Conservation (phyloP, 1,140 invertebrate genomes). For the Leptonema lineaticorne region DNA sequence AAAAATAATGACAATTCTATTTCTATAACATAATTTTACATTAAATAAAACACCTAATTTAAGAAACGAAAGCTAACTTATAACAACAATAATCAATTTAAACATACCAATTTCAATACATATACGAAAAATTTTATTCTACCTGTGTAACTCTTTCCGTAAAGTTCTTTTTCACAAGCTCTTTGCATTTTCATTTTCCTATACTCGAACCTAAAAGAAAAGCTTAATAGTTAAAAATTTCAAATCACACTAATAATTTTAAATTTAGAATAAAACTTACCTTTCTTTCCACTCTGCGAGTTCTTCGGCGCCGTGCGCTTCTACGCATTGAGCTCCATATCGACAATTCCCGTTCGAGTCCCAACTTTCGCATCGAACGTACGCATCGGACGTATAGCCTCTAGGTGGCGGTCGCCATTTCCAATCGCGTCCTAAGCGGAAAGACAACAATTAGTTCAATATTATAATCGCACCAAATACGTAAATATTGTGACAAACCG, state of each 20-base stretch:
- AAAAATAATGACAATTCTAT: too few species aligned
- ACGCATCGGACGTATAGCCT: conserved; percentile 60
- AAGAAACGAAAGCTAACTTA: too few species aligned
- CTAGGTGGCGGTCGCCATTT: conserved; percentile 68
- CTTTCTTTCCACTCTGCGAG: conserved; percentile 74
- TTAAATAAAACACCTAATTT: too few species aligned
- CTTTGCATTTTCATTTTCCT: conserved; percentile 64
- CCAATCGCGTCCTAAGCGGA: conserved; percentile 65
- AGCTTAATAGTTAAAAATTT: neutral
- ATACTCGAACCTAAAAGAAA: conserved; percentile 58
- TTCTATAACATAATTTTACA: neutral
- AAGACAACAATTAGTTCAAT: conserved; percentile 2
- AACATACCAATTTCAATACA: neutral
- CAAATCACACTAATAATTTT: neutral
- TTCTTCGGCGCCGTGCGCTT: conserved; percentile 73
- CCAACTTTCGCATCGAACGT: conserved; percentile 61
- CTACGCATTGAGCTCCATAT: conserved; percentile 71
- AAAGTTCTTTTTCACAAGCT: conserved; percentile 67
- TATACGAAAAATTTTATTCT: conserved; percentile 17
- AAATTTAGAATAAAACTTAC: conserved; percentile 11
- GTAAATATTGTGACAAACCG: too few species aligned
- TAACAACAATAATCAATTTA: neutral
- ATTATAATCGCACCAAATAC: neutral
- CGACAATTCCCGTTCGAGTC: conserved; percentile 57
- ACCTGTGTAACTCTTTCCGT: conserved; percentile 63